Evolutionary conservation across 2,113 vertebrate species (phyloP).

Genomic region (Mus spicilegus): DNA sequence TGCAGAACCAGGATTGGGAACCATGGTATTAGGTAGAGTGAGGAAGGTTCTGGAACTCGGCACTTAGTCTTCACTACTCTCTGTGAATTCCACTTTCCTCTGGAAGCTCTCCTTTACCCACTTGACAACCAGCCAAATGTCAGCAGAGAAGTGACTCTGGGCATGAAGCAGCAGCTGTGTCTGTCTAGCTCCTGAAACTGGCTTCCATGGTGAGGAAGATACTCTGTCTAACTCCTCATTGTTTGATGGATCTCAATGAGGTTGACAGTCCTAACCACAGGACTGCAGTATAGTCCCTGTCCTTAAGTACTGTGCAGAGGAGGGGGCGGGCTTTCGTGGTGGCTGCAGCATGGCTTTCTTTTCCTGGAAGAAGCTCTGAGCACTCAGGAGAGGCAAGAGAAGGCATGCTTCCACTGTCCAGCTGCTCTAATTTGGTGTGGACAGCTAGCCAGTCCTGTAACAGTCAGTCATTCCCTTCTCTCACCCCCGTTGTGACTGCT

Average conservation of each 20-base stretch:
- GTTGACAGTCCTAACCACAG: neutral
- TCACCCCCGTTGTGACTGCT: neutral
- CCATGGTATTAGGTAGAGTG: neutral
- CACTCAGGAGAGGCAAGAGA: neutral
- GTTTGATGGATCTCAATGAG: neutral
- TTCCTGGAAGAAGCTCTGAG: neutral
- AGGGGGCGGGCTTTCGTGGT: too few species aligned
- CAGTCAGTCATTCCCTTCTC: neutral
- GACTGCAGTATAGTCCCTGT: neutral
- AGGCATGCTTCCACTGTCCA: neutral
- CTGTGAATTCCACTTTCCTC: neutral
- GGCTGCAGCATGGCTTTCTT: too few species aligned
- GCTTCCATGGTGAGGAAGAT: neutral
- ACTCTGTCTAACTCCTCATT: neutral
- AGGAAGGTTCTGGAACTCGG: conserved; percentile 21
- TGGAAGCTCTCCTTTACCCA: neutral
- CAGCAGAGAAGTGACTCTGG: neutral
- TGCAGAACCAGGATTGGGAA: neutral
- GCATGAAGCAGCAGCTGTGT: accelerated
- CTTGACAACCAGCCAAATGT: neutral
- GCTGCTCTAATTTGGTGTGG: too few species aligned
- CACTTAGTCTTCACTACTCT: neutral
- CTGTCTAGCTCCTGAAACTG: neutral
- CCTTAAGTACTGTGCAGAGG: neutral
- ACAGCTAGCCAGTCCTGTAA: neutral